A percentile compares a stretch with the other conserved stretches of the same genome.
Evolutionary conservation across 1,140 invertebrate genomes (phyloP).

Genomic region (Adelges cooleyi): DNA sequence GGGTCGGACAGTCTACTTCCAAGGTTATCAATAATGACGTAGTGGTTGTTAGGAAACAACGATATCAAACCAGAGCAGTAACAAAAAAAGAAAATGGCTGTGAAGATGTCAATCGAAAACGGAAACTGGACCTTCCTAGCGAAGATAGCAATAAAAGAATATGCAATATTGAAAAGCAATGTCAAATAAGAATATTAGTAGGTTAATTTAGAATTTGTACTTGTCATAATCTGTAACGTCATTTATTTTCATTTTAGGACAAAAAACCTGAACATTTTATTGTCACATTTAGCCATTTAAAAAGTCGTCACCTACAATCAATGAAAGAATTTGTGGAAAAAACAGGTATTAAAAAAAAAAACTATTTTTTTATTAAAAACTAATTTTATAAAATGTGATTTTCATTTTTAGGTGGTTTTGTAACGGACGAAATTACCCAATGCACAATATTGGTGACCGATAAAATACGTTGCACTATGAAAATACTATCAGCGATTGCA

Average conservation of each 20-base stretch:
- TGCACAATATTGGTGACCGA: conserved; percentile 42
- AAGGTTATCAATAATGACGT: background rate
- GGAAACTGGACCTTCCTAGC: background rate
- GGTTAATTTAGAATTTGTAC: too few relatives aligned
- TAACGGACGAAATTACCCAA: conserved; percentile 37
- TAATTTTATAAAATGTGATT: background rate
- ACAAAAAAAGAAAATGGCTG: background rate
- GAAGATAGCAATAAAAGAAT: background rate
- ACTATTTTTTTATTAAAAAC: background rate
- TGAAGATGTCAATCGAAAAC: background rate
- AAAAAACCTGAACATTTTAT: background rate
- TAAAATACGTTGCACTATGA: conserved; percentile 42
- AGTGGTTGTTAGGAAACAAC: background rate
- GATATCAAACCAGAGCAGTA: conserved; percentile 4
- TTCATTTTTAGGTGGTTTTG: conserved; percentile 36
- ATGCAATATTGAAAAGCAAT: background rate
- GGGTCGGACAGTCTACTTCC: background rate
- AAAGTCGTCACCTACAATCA: background rate
- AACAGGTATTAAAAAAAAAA: conserved; percentile 3
- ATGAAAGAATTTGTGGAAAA: conserved; percentile 19
- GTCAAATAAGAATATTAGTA: background rate
- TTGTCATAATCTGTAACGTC: background rate
- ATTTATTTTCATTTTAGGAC: background rate
- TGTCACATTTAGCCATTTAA: conserved; percentile 9
- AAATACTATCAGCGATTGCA: conserved; percentile 42